A percentile compares a stretch with the other conserved stretches of the same genome.
Evolutionary conservation across 1,140 invertebrate species (phyloP).

Genomic region (Procambarus clarkii): DNA sequence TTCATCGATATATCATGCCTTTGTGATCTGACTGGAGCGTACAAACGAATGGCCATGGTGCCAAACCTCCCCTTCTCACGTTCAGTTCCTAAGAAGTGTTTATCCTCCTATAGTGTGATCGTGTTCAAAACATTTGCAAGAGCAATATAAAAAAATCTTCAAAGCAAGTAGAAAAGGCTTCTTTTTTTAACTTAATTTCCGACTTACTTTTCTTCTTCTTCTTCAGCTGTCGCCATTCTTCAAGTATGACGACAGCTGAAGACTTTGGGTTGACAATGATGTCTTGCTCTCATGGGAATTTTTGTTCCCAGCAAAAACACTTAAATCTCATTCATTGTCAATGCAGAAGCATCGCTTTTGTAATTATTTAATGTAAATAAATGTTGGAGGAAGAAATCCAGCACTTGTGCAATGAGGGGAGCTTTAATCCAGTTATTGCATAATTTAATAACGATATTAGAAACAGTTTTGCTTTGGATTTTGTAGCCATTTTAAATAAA

Average conservation of each 20-base stretch:
- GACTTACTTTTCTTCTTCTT: neutral
- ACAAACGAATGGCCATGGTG: no score
- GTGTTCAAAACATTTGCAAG: no score
- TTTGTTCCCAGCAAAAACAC: slow-evolving; percentile 3
- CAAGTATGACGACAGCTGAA: neutral
- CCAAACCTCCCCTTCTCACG: no score
- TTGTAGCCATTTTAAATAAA: slow-evolving; percentile 3
- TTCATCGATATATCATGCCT: no score
- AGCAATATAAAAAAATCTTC: no score
- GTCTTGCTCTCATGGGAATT: slow-evolving; percentile 24
- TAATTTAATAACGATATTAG: slow-evolving; percentile 3
- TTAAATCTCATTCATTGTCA: slow-evolving; percentile 20
- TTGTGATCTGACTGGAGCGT: no score
- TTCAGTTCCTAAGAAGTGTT: no score
- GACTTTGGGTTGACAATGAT: slow-evolving; percentile 22
- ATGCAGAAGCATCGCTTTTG: slow-evolving; percentile 20
- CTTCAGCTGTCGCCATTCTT: no score
- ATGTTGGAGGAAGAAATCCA: slow-evolving; percentile 17
- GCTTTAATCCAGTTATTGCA: slow-evolving; percentile 2
- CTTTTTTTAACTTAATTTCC: slow-evolving; percentile 20
- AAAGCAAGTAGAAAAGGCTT: no score
- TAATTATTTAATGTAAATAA: slow-evolving; percentile 1
- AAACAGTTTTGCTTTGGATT: slow-evolving; percentile 5
- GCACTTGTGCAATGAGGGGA: slow-evolving; percentile 16
- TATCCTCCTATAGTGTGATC: no score